Percentiles rank a stretch among this genome's conserved stretches.
Conservation (phyloP, 2,797 vertebrate species). For the Hippopotamyrus pictus region DNA sequence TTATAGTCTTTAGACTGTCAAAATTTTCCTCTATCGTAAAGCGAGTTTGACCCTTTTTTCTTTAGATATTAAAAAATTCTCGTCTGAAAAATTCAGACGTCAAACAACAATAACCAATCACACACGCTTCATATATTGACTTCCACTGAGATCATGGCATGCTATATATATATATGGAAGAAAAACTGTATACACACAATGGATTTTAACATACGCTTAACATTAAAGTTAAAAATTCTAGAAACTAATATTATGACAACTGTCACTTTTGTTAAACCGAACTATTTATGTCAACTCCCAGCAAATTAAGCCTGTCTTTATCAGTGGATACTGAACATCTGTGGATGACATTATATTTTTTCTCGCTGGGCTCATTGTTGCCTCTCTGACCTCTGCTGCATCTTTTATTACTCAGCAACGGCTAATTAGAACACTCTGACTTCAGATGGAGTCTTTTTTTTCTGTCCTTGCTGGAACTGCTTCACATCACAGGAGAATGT, state of each 20-base stretch:
- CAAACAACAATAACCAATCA: neutral
- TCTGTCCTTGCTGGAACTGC: constrained; percentile 40
- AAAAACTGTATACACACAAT: neutral
- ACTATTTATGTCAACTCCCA: neutral
- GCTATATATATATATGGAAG: neutral
- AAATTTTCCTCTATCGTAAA: neutral
- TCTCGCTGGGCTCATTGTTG: neutral
- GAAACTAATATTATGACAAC: constrained; percentile 10
- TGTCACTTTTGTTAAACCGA: neutral
- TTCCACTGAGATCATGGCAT: neutral
- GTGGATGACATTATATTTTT: neutral
- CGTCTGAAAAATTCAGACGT: neutral
- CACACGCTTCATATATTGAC: neutral
- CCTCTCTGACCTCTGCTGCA: neutral
- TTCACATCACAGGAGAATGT: constrained; percentile 47
- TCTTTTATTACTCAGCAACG: constrained; percentile 2
- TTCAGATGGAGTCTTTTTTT: constrained; percentile 34
- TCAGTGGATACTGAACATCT: neutral
- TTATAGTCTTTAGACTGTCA: neutral
- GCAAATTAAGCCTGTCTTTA: neutral
- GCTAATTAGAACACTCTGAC: constrained; percentile 41
- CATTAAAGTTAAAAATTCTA: neutral
- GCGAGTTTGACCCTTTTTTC: neutral
- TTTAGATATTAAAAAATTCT: neutral
- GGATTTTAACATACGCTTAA: neutral